phyloP scores from a whole-genome alignment of 2,797 vertebrate species.

The Vespertilio murinus region DNA sequence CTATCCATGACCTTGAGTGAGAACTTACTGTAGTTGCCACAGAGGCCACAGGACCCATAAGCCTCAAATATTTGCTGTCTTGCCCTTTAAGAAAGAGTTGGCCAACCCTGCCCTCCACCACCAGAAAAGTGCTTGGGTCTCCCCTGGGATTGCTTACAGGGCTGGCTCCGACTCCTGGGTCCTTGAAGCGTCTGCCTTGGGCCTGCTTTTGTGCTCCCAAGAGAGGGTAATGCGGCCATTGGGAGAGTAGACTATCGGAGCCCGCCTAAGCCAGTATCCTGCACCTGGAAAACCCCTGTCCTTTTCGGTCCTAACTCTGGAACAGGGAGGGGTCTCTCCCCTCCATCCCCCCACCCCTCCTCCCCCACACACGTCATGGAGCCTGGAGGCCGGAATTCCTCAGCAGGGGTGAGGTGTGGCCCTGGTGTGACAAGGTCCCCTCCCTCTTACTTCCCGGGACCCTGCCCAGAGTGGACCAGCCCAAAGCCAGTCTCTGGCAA shows the following conservation, averaged over 20 bases:
- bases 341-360: background rate
- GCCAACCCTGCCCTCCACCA: background rate
- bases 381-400: background rate
- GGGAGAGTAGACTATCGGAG: background rate
- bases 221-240: background rate
- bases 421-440: background rate
- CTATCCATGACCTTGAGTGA: background rate
- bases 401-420: background rate
- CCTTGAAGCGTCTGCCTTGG: background rate
- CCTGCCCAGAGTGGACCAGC: background rate
- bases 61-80: background rate
- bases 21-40: background rate
- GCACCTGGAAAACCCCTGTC: background rate
- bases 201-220: background rate
- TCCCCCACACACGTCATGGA: background rate
- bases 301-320: background rate
- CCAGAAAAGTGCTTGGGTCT: background rate
- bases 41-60: background rate
- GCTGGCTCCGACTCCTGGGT: background rate
- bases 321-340: background rate
- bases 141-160: background rate
- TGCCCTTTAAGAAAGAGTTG: background rate
- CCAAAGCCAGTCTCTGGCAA: background rate
- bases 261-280: background rate
- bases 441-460: background rate